Base-by-base conservation (phyloP, 2,888 invertebrate genomes). In the Agrotis exclamationis region DNA sequence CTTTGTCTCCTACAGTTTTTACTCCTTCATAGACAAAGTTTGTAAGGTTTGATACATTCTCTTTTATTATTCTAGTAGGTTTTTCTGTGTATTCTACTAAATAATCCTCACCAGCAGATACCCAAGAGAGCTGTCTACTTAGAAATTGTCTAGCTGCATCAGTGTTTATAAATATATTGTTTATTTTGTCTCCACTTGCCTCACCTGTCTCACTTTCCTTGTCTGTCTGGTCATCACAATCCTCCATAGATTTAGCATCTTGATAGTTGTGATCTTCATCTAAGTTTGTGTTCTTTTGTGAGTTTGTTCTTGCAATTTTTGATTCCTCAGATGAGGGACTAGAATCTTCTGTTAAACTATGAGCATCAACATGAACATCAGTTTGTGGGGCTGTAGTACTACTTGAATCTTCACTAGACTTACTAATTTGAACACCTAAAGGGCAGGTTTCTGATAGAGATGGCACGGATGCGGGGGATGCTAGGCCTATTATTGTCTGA, bases 71-170 rank as follows among this genome's bases (percentile, higher is more conserved):
- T 89, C 97, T 96, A 7, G 97, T 97, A 18, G 97, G 97, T 88
- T 97, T 97, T 82, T 97, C 97, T 47, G 97, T 96, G 84, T 97
- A 97, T 87, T 97, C 97, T 28, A 97, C 96, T 62, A 97, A 91
- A 85, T 97, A 96, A 86, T 97, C 97, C 89, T 98, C 98, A 59
- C 97, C 97, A 13, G 96, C 96, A 14, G 97, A 97, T 64, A 98
- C 97, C 97, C 97, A 97, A 2, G 97, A 97, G 24, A 98, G 93
- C 86, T 98, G 98, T 83, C 97, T 96, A 22, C 97, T 97, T 63
- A 98, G 92, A 92, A 98, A 98, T 85, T 98, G 98, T 85, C 97
- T 97, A 5, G 98, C 98, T 58, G 98, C 97, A 93, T 97, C 97
- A 44, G 98, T 97, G 89, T 98, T 98, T n/a, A 98, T 97, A 89